A percentile compares a stretch with the other conserved stretches of the same genome.
These are phyloP conservation scores for Calephelis perditalis DNA, from an alignment of 2,888 invertebrate genomes.

Conservation along the genomic window DNA sequence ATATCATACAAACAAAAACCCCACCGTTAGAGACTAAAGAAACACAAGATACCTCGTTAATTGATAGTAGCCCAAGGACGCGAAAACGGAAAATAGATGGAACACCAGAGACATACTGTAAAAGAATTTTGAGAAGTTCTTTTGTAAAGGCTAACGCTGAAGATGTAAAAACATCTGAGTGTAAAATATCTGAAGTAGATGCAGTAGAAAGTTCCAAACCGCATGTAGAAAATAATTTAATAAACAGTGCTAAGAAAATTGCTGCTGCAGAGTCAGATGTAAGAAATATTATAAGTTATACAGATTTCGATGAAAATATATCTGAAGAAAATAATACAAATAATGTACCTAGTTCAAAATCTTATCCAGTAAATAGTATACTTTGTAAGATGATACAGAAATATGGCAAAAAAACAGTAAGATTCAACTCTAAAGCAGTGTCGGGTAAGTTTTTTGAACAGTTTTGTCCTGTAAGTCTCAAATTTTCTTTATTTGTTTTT, in stretches of 20 bases:
- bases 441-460: conserved; percentile 40
- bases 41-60: conserved; percentile 11
- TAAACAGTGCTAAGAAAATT: conserved; percentile 3
- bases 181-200: neutral
- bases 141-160: conserved; percentile 19
- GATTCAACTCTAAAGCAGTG: conserved; percentile 37
- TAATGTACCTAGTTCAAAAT: neutral
- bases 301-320: conserved; percentile 6
- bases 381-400: conserved; percentile 53
- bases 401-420: conserved; percentile 40
- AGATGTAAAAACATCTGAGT: conserved; percentile 1
- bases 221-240: neutral
- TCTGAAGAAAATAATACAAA: neutral
- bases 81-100: conserved; percentile 30
- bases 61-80: neutral
- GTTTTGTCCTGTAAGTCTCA: too few species aligned
- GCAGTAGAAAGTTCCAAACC: neutral
- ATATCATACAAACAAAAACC: neutral
- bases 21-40: neutral
- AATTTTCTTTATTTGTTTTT: too few species aligned
- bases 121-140: conserved; percentile 46
- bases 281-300: neutral
- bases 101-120: conserved; percentile 33
- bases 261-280: neutral
- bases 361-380: conserved; percentile 39